These are phyloP conservation scores for Hippotragus niger DNA, from an alignment of 2,113 vertebrate genomes.

Conservation along the genomic window DNA sequence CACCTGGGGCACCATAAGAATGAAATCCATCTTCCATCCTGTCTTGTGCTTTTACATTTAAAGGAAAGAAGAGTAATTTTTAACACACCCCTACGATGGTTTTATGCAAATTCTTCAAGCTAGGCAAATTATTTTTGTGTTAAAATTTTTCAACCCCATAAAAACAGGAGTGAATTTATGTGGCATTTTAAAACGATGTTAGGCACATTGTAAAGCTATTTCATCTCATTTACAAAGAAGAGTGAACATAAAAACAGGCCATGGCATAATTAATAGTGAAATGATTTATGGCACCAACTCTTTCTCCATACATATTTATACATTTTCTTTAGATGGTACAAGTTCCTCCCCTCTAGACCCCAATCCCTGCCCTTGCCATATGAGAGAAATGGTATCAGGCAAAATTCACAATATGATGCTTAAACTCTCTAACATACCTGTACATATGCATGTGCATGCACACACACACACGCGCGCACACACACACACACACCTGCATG, in stretches of 20 bases:
- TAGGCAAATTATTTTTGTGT: constrained; percentile 73
- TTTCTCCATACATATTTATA: constrained; percentile 49
- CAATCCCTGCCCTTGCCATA: not conserved
- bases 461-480: too few relatives aligned
- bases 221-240: constrained; percentile 74
- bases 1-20: constrained; percentile 69
- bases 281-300: constrained; percentile 59
- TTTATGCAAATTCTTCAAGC: constrained; percentile 76
- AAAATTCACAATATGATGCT: not conserved
- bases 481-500: rapidly evolving
- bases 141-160: constrained; percentile 74
- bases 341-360: not conserved
- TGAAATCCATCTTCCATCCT: constrained; percentile 66
- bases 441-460: rapidly evolving
- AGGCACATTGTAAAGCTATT: constrained; percentile 76
- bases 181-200: constrained; percentile 73
- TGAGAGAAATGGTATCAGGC: not conserved
- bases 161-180: constrained; percentile 75
- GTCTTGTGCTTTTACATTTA: constrained; percentile 58
- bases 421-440: not conserved
- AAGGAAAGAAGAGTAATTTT: constrained; percentile 65
- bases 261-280: constrained; percentile 71
- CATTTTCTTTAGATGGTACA: constrained; percentile 17
- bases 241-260: constrained; percentile 74
- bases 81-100: constrained; percentile 69